Evolutionary conservation across 2,888 invertebrate genomes (phyloP), one percentile per base, ranked within the genome.

Genomic region (Eristalis intricaria): DNA sequence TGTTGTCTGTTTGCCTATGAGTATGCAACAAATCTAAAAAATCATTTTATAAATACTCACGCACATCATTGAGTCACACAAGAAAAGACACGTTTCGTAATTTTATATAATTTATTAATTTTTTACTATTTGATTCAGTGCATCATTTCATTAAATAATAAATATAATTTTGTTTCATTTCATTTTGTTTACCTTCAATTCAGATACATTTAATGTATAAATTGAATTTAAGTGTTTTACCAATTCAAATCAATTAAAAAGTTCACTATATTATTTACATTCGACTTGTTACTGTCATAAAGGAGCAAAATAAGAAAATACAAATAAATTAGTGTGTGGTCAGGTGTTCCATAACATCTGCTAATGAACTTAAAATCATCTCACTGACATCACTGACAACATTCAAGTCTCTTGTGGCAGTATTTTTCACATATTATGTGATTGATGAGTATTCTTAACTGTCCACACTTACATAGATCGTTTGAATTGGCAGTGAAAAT

Each of bases 51-150:
- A 13, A n/a, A 19, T 50, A 3, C n/a, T 1, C 8, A 23, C 22
- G 11, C 26, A 0, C 5, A 7, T 50, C 50, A 50, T 19, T 69
- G 4, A 0, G 7, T 43, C 22, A 22, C 10, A 15, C 10, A 43
- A 58, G 15, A 65, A 35, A 78, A 68, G 38, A 43, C 82, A 79
- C 32, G 81, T 68, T 75, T 84, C 61, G 69, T 89, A 86, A 80
- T 85, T 89, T 90, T 84, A 86, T 89, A 89, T 90, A 90, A 89
- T 90, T 89, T 90, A 91, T 91, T 90, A 90, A 90, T 80, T 91
- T 91, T 90, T 90, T 89, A 90, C 92, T 92, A 92, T 92, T 92
- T 92, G 91, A 92, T 92, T 92, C 92, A 92, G 92, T 92, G 92
- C 92, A 92, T 92, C 91, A 90, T 92, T 91, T 90, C 89, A 89